Conservation (phyloP, 2,888 invertebrate species). For the Emmelina monodactyla region DNA sequence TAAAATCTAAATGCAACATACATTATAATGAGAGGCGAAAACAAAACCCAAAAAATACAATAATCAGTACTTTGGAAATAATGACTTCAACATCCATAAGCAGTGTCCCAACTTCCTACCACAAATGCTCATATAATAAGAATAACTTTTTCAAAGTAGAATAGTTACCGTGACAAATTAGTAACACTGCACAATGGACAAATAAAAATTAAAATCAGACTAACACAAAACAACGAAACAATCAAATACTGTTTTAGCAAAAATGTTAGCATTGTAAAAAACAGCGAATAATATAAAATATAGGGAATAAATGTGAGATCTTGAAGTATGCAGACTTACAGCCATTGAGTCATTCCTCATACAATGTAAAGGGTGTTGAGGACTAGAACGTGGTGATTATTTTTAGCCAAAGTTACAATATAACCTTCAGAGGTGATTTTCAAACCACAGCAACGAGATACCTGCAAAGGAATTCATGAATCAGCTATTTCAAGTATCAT, state of each 20-base stretch:
- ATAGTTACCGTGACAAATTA: neutral
- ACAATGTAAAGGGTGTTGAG: slow-evolving; percentile 93
- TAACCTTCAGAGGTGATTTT: slow-evolving; percentile 97
- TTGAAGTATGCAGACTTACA: slow-evolving; percentile 67
- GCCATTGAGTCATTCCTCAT: slow-evolving; percentile 71
- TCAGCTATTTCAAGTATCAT: neutral
- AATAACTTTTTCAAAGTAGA: slow-evolving; percentile 1
- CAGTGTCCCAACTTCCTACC: slow-evolving; percentile 33
- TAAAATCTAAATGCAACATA: slow-evolving; percentile 65
- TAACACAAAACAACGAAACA: slow-evolving; percentile 58
- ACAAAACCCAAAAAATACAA: slow-evolving; percentile 48
- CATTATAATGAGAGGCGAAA: slow-evolving; percentile 42
- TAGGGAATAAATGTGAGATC: slow-evolving; percentile 67
- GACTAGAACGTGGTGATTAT: slow-evolving; percentile 98
- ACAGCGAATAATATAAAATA: slow-evolving; percentile 65
- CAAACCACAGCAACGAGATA: slow-evolving; percentile 96
- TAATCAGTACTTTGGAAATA: slow-evolving; percentile 60
- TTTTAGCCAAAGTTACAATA: slow-evolving; percentile 95
- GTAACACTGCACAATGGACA: slow-evolving; percentile 40
- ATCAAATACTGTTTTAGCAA: slow-evolving; percentile 66
- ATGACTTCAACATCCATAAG: slow-evolving; percentile 49
- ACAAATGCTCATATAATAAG: slow-evolving; percentile 4
- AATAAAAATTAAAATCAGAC: slow-evolving; percentile 45
- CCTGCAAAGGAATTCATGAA: slow-evolving; percentile 71
- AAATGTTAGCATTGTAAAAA: slow-evolving; percentile 62